Percentiles rank a stretch among this genome's conserved stretches.
Evolutionary conservation across 2,113 vertebrate genomes (phyloP).

Genomic region (Xiphias gladius): DNA sequence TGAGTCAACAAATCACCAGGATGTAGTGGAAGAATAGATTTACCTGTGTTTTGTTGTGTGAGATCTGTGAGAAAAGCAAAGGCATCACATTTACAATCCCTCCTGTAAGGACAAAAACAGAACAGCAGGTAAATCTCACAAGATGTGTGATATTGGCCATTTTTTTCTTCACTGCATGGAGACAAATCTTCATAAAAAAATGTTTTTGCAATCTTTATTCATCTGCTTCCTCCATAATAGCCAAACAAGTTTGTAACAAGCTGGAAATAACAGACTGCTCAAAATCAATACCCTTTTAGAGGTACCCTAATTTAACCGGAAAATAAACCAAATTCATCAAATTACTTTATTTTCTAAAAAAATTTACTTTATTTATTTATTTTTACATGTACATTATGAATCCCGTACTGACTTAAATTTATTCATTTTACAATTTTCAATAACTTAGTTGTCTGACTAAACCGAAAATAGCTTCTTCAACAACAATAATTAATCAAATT

Average conservation of each 20-base stretch:
- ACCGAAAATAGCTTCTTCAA: not conserved
- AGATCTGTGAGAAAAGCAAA: conserved; percentile 83
- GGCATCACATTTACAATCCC: conserved; percentile 85
- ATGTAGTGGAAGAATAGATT: not conserved
- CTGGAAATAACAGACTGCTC: not conserved
- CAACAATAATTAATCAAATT: too few species aligned
- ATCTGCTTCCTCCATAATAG: not conserved
- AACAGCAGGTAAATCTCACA: conserved; percentile 14
- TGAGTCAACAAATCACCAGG: not conserved
- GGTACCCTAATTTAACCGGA: not conserved
- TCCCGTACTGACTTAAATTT: not conserved
- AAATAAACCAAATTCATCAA: not conserved
- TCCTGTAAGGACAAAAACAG: conserved; percentile 67
- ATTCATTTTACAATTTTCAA: not conserved
- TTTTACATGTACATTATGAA: not conserved
- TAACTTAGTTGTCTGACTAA: not conserved
- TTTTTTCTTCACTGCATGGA: not conserved
- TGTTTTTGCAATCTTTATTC: not conserved
- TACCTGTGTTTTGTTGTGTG: conserved; percentile 80
- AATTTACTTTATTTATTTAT: too few species aligned
- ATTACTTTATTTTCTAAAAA: too few species aligned
- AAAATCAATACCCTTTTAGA: not conserved
- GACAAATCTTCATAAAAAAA: not conserved
- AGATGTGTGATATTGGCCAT: not conserved
- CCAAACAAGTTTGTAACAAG: not conserved